phyloP scores from a whole-genome alignment of 2,797 vertebrate genomes.

The Arrhamphus sclerolepis region DNA sequence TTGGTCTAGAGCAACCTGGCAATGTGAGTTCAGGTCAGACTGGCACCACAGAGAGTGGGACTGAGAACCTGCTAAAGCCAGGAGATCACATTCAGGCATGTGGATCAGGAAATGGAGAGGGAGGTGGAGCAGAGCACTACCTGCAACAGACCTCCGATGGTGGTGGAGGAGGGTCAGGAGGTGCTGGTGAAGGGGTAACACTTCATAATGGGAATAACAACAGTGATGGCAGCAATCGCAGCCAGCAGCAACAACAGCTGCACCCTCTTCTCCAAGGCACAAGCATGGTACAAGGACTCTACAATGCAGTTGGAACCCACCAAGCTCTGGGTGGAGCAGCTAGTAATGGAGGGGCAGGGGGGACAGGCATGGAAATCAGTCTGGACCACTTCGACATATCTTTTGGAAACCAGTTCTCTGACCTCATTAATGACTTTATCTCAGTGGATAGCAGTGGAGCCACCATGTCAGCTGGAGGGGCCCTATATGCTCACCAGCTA shows the following conservation, averaged over 20 bases:
- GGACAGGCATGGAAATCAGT: slow-evolving; percentile 95
- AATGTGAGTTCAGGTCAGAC: slow-evolving; percentile 65
- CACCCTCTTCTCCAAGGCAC: slow-evolving; percentile 92
- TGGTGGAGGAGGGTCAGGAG: slow-evolving; percentile 71
- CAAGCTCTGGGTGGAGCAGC: slow-evolving; percentile 84
- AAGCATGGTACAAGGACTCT: slow-evolving; percentile 93
- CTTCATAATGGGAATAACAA: slow-evolving; percentile 80
- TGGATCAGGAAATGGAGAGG: slow-evolving; percentile 80
- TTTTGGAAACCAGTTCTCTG: slow-evolving; percentile 99
- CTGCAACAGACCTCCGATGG: slow-evolving; percentile 83
- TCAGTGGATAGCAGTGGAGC: slow-evolving; percentile 92
- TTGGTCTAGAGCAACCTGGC: slow-evolving; percentile 86
- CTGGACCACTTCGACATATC: slow-evolving; percentile 99
- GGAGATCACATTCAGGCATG: slow-evolving; percentile 92
- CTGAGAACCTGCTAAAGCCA: slow-evolving; percentile 88
- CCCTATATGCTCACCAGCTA: slow-evolving; percentile 94
- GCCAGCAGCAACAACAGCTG: slow-evolving; percentile 81
- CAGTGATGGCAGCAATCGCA: slow-evolving; percentile 61
- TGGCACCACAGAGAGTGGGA: slow-evolving; percentile 75
- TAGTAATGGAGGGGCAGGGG: slow-evolving; percentile 78
- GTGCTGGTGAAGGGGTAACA: slow-evolving; percentile 63
- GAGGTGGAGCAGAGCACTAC: slow-evolving; percentile 87
- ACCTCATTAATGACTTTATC: slow-evolving; percentile 99
- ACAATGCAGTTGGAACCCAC: slow-evolving; percentile 87
- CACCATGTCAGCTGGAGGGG: slow-evolving; percentile 82